phyloP scores from a whole-genome alignment of 30 jellyfish, hydroid and myxozoan species.

The Rhopilema esculentum region DNA sequence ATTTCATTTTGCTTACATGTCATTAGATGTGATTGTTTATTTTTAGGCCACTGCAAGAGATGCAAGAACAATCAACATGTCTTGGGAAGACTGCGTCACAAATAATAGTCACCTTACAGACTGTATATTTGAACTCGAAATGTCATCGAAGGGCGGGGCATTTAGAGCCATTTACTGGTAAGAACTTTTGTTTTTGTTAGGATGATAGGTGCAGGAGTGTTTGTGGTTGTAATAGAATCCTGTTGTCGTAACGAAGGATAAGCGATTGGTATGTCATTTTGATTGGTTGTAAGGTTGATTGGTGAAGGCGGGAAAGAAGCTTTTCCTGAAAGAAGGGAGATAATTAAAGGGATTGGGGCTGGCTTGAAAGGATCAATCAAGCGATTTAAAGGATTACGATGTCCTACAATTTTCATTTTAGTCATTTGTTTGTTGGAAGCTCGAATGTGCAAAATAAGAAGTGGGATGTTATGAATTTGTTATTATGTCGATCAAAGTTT shows the following conservation, averaged over 20 bases:
- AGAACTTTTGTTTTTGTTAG: background rate
- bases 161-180: conserved; percentile 76
- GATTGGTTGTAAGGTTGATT: too few species aligned
- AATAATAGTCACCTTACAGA: conserved; percentile 79
- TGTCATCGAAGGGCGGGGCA: conserved; percentile 73
- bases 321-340: background rate
- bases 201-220: background rate
- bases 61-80: conserved; percentile 56
- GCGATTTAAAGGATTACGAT: too few species aligned
- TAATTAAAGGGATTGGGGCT: too few species aligned
- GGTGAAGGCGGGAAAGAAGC: background rate
- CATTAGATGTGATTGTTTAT: background rate
- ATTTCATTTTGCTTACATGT: too few species aligned
- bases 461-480: too few species aligned
- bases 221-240: background rate
- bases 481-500: too few species aligned
- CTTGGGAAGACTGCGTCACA: conserved; percentile 87
- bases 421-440: too few species aligned
- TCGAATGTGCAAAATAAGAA: too few species aligned
- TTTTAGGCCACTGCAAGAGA: conserved; percentile 66
- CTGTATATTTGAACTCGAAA: conserved; percentile 74
- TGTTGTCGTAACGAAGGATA: too few species aligned
- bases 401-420: too few species aligned
- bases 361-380: too few species aligned
- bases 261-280: too few species aligned